Evolutionary conservation across 2,797 vertebrate species (phyloP).

Genomic region (Gorsachius magnificus): DNA sequence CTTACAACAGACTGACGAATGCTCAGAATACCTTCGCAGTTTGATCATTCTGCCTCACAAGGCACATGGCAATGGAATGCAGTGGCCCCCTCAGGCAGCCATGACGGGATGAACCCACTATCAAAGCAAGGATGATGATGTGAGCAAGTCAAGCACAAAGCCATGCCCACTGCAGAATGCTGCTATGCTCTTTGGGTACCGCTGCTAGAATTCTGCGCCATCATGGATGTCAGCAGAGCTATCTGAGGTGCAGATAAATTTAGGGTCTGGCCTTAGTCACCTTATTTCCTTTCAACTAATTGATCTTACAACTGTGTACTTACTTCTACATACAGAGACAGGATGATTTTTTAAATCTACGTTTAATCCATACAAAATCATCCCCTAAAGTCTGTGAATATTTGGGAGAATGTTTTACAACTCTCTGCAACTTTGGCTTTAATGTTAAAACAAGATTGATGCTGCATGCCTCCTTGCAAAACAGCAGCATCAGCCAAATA

Average conservation of each 20-base stretch:
- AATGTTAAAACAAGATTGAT: neutral
- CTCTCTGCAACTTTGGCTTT: neutral
- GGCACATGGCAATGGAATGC: neutral
- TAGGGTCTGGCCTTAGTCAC: neutral
- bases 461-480: neutral
- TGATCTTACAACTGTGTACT: neutral
- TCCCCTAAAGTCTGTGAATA: neutral
- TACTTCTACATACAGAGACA: neutral
- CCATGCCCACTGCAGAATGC: neutral
- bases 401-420: neutral
- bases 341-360: neutral
- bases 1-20: neutral
- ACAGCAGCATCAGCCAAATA: neutral
- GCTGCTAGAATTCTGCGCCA: neutral
- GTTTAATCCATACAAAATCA: neutral
- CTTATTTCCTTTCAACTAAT: neutral
- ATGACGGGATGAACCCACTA: neutral
- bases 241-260: neutral
- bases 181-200: neutral
- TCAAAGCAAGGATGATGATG: neutral
- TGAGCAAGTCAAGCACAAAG: neutral
- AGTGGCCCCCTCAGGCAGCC: neutral
- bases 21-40: neutral
- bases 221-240: neutral
- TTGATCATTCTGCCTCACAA: neutral